Evolutionary conservation across 2,888 invertebrate species (phyloP), one percentile per base, ranked within the genome.

Genomic region (Catocala sponsa): DNA sequence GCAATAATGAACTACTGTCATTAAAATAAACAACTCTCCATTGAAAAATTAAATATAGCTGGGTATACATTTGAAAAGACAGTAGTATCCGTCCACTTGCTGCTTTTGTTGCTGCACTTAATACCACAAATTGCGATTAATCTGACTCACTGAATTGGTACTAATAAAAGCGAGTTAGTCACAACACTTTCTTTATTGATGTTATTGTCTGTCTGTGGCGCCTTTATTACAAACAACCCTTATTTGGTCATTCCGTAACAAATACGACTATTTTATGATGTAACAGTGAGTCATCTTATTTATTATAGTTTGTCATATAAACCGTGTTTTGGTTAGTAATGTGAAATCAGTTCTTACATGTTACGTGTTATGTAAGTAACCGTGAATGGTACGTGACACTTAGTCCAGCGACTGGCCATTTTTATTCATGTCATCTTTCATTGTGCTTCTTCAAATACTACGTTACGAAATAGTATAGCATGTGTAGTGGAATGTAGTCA

Each of bases 381-480:
- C 12, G 25, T 33, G 55, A 56, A 62, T 41, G 12, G 55, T 47
- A 76, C 72, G 73, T 75, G 78, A 72, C 72, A 52, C 61, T 49
- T 54, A 62, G 64, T 59, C 58, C 60, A 60, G 59, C 64, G 62
- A 61, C 70, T 9, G 59, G 50, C 62, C 63, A 68, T 70, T 71
- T 69, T 74, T 70, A 73, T 81, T 74, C 78, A 65, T 59, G 44
- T 46, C 58, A 61, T 68, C 63, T 62, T 68, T 72, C 65, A 62
- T 63, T 68, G 65, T 70, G 60, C 68, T 52, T 57, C 65, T 68
- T 56, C 69, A 72, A 69, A 71, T 63, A 70, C 59, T 58, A 66
- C 52, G 64, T 79, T 74, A 78, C 75, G 76, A 78, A 75, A 78
- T 71, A 56, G 63, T 72, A 74, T 68, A 70, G 64, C 58, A 42